phyloP scores from a whole-genome alignment of 2,888 invertebrate genomes.

The Ceriagrion tenellum region DNA sequence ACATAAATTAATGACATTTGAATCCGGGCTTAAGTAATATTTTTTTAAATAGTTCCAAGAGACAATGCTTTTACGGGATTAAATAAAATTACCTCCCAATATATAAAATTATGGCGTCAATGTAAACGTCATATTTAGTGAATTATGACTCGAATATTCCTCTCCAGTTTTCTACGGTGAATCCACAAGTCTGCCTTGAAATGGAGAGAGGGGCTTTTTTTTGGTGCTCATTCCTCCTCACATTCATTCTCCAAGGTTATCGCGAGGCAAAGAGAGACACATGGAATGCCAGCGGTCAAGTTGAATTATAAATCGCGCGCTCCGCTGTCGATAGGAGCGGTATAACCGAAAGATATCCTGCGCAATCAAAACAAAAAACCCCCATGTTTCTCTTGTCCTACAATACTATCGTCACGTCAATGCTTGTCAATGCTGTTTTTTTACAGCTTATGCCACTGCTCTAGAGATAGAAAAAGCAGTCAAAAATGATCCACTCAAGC shows the following conservation, averaged over 20 bases:
- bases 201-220: not conserved
- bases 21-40: too few species aligned
- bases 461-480: not conserved
- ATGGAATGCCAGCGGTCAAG: not conserved
- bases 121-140: not conserved
- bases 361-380: not conserved
- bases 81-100: too few species aligned
- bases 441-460: not conserved
- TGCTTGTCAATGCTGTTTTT: not conserved
- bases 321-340: not conserved
- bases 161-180: too few species aligned
- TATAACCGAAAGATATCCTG: not conserved
- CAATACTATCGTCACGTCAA: not conserved
- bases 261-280: not conserved
- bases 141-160: not conserved
- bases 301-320: not conserved
- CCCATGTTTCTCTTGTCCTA: not conserved
- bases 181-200: not conserved
- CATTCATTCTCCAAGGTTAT: not conserved
- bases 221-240: not conserved
- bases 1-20: too few species aligned
- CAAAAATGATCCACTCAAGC: too few species aligned
- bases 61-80: too few species aligned
- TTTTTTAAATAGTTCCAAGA: too few species aligned
- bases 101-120: not conserved